These are phyloP conservation scores for Polydrusus cervinus DNA, from an alignment of 2,888 invertebrate genomes.

Conservation along the genomic window DNA sequence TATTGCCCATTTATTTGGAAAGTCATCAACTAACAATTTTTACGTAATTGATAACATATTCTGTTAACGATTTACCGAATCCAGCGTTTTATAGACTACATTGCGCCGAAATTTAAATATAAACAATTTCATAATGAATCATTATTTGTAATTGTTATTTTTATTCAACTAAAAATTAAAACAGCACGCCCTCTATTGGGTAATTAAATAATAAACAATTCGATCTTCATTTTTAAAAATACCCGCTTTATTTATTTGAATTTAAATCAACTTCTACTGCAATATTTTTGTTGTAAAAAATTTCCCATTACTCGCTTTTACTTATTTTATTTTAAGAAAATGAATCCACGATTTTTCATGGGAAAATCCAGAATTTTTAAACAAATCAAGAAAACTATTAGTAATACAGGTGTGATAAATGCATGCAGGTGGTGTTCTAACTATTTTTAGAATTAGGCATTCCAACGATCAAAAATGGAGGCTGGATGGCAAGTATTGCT, in stretches of 20 bases:
- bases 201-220: neutral
- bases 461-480: too few relatives aligned
- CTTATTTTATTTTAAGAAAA: slow-evolving; percentile 8
- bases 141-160: slow-evolving; percentile 6
- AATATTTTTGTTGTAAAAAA: neutral
- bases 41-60: slow-evolving; percentile 13
- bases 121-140: slow-evolving; percentile 19
- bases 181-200: neutral
- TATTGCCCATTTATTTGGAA: neutral
- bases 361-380: slow-evolving; percentile 8
- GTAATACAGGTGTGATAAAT: slow-evolving; percentile 1
- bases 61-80: slow-evolving; percentile 24
- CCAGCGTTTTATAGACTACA: slow-evolving; percentile 10
- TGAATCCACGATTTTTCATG: neutral
- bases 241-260: neutral
- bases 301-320: neutral
- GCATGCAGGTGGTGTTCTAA: neutral
- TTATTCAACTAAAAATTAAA: neutral
- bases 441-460: neutral
- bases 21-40: slow-evolving; percentile 12
- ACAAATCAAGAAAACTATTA: neutral
- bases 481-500: too few relatives aligned
- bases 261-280: neutral
- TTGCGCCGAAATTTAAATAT: slow-evolving; percentile 14
- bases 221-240: neutral